Evolutionary conservation across 1,140 invertebrate genomes (phyloP), one percentile per base, ranked within the genome.

Genomic region (Drosophila kurseongensis): DNA sequence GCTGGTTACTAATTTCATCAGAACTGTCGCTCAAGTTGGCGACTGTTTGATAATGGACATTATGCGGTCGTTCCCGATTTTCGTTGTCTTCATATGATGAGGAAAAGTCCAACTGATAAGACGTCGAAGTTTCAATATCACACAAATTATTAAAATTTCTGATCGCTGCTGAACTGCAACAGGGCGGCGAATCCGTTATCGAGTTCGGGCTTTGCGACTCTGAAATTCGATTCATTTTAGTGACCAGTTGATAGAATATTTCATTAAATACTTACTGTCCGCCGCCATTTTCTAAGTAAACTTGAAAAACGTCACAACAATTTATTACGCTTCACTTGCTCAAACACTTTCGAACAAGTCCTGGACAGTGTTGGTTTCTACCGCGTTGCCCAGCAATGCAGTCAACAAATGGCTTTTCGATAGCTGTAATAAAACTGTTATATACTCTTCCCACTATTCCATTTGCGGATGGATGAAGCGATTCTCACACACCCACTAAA

Each of bases 121-220:
- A 4, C 8, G 29, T 8, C 3, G 29, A 35, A 5, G 23, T 59
- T 9, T 1, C 36, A 29, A 10, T 2, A 9, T 16, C 1, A 7
- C 0, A 5, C n/a, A 5, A 29, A 10, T 29, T 29, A 13, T 16
- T 29, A 1, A 9, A 14, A 10, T 9, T 23, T 5, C 4, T 6
- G 9, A 44, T 27, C 10, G 36, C 18, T 12, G 55, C n/a, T 9
- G 35, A 38, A 60, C 61, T 63, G 61, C 29, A 45, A 38, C 56
- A 61, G 55, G 61, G 61, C 18, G 61, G 61, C 3, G 56, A 63
- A 10, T 59, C 54, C 1, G 60, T 32, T 9, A 29, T 36, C 16
- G 29, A 1, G 1, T 4, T 2, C 13, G 16, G 60, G 12, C 36
- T 41, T n/a, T 18, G 14, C n/a, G 29, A 23, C 16, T 23, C 60